phyloP scores from a whole-genome alignment of 2,797 vertebrate genomes.

The Benthosema pterotum region DNA sequence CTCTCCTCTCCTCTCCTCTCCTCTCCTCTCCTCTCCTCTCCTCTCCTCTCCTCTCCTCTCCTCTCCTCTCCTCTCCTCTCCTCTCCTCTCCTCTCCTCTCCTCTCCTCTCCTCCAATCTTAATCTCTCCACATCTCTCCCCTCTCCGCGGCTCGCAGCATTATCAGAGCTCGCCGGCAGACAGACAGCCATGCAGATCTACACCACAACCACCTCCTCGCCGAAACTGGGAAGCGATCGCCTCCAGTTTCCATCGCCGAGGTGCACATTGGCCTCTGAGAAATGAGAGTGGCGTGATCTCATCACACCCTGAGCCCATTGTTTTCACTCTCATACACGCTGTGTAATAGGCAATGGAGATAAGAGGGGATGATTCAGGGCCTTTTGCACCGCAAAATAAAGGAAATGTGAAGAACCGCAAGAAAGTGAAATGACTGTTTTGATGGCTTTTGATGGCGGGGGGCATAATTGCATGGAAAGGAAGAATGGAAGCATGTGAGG shows the following conservation, averaged over 20 bases:
- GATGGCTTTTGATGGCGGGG: slow-evolving; percentile 76
- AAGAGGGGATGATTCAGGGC: slow-evolving; percentile 70
- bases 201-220: no score
- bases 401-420: slow-evolving; percentile 65
- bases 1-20: background rate
- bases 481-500: slow-evolving; percentile 75
- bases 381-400: slow-evolving; percentile 53
- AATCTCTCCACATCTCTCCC: no score
- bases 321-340: slow-evolving; percentile 72
- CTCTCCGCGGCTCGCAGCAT: background rate
- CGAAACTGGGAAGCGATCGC: slow-evolving; percentile 45
- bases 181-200: no score
- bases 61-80: background rate
- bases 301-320: slow-evolving; percentile 67
- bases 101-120: background rate
- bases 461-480: slow-evolving; percentile 73
- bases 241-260: slow-evolving; percentile 55
- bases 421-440: slow-evolving; percentile 77
- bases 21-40: background rate
- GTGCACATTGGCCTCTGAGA: slow-evolving; percentile 48
- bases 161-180: no score
- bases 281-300: slow-evolving; percentile 72
- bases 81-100: background rate
- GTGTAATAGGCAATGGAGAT: slow-evolving; percentile 75
- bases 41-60: no score